Percentiles rank a stretch among this genome's conserved stretches.
These are phyloP conservation scores for Augochlora pura DNA, from an alignment of 1,140 invertebrate species.

Conservation along the genomic window DNA sequence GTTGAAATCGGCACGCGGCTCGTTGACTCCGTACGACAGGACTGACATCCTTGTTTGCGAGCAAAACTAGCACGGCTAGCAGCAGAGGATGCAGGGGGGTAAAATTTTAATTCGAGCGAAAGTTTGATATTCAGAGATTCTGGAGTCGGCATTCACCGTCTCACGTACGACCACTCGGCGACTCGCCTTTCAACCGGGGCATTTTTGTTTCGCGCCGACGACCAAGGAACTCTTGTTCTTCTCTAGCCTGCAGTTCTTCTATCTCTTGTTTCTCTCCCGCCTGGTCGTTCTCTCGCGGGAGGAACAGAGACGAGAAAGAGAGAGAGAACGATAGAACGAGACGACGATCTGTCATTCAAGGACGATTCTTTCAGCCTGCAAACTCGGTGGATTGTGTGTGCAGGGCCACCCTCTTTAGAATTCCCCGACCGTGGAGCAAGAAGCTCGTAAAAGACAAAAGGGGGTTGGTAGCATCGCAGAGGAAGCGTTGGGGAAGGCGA, in stretches of 20 bases:
- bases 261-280: no score
- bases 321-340: constrained; percentile 34
- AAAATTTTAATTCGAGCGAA: constrained; percentile 40
- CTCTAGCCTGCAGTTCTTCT: neutral
- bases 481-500: constrained; percentile 41
- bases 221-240: constrained; percentile 5
- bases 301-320: neutral
- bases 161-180: constrained; percentile 35
- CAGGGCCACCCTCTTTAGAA: constrained; percentile 72
- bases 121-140: constrained; percentile 48
- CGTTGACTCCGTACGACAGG: neutral
- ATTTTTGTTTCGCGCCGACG: constrained; percentile 52
- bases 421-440: constrained; percentile 66
- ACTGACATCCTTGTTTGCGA: neutral
- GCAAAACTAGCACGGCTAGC: constrained; percentile 16
- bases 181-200: constrained; percentile 33
- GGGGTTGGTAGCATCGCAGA: constrained; percentile 53
- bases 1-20: neutral
- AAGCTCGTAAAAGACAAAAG: constrained; percentile 68
- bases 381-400: constrained; percentile 72
- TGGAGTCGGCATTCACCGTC: constrained; percentile 28
- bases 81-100: neutral
- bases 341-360: constrained; percentile 63
- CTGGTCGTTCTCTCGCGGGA: neutral
- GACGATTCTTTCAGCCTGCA: constrained; percentile 67